Conservation (phyloP, 1,140 invertebrate genomes). For the Lordiphosa stackelbergi region DNA sequence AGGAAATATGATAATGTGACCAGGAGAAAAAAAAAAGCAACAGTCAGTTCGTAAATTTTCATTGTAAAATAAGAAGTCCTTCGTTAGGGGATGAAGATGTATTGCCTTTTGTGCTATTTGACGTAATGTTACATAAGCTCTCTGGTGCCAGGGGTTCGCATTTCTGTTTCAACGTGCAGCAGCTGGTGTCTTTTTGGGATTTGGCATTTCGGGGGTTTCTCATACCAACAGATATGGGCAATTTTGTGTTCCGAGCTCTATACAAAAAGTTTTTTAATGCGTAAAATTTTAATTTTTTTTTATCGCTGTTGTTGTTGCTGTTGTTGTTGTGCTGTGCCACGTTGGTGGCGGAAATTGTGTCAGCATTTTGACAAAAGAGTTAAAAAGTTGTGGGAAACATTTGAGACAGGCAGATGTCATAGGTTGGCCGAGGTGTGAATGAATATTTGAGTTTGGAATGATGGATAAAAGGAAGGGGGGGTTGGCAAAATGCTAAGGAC, state of each 20-base stretch:
- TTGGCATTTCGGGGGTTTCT: slow-evolving; percentile 27
- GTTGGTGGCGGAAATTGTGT: slow-evolving; percentile 61
- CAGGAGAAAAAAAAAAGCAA: slow-evolving; percentile 52
- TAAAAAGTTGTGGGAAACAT: slow-evolving; percentile 68
- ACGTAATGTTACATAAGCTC: slow-evolving; percentile 75
- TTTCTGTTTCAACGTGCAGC: slow-evolving; percentile 67
- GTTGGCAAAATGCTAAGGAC: too few relatives aligned
- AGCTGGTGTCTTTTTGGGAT: slow-evolving; percentile 54
- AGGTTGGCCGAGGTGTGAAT: background rate
- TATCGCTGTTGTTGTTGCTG: slow-evolving; percentile 10
- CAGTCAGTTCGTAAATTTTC: slow-evolving; percentile 74
- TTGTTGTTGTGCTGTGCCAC: slow-evolving; percentile 28
- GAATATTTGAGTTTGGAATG: too few relatives aligned
- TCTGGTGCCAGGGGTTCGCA: slow-evolving; percentile 21
- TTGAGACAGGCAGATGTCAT: slow-evolving; percentile 33
- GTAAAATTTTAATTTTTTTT: slow-evolving; percentile 74
- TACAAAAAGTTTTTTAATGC: slow-evolving; percentile 64
- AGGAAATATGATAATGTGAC: slow-evolving; percentile 70
- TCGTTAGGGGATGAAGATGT: slow-evolving; percentile 71
- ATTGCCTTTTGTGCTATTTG: slow-evolving; percentile 73
- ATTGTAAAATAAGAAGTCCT: slow-evolving; percentile 59
- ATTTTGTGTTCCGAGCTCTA: slow-evolving; percentile 48
- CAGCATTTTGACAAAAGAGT: slow-evolving; percentile 69
- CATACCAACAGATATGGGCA: slow-evolving; percentile 58
- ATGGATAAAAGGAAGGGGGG: too few relatives aligned